Percentiles rank a stretch among this genome's conserved stretches.
Conservation (phyloP, 2,113 vertebrate species). For the Bufo bufo region DNA sequence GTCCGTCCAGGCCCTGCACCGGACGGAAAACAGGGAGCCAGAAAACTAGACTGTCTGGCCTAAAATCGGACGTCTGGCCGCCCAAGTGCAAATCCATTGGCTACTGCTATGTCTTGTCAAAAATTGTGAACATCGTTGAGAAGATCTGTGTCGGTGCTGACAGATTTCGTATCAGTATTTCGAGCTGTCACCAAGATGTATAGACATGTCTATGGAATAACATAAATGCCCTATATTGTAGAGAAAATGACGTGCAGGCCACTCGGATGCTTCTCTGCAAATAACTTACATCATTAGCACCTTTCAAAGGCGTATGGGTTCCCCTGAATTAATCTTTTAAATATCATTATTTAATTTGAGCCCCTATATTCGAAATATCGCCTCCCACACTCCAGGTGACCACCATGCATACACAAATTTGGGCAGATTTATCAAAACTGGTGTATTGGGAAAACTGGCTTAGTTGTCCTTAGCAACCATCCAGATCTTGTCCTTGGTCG, state of each 20-base stretch:
- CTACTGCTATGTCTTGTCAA: conserved; percentile 63
- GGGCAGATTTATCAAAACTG: no score
- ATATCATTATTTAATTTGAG: neutral
- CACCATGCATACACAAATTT: no score
- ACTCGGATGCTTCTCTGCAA: conserved; percentile 56
- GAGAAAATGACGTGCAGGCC: conserved; percentile 58
- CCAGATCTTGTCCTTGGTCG: no score
- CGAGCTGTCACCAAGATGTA: conserved; percentile 66
- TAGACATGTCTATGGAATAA: conserved; percentile 71
- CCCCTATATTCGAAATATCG: no score
- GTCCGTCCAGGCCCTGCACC: no score
- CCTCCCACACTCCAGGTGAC: no score
- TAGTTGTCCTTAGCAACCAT: no score
- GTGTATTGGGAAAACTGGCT: no score
- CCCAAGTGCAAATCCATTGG: conserved; percentile 34
- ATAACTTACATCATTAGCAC: conserved; percentile 61
- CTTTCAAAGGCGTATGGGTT: neutral
- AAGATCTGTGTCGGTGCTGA: conserved; percentile 70
- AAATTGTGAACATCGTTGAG: conserved; percentile 70
- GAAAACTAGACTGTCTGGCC: no score
- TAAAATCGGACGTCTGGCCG: no score
- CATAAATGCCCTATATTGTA: conserved; percentile 67
- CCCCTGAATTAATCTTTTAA: neutral
- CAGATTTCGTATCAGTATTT: conserved; percentile 70
- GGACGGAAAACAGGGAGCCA: no score